Base-by-base conservation (phyloP, 2,797 vertebrate genomes). In the Anguilla anguilla region DNA sequence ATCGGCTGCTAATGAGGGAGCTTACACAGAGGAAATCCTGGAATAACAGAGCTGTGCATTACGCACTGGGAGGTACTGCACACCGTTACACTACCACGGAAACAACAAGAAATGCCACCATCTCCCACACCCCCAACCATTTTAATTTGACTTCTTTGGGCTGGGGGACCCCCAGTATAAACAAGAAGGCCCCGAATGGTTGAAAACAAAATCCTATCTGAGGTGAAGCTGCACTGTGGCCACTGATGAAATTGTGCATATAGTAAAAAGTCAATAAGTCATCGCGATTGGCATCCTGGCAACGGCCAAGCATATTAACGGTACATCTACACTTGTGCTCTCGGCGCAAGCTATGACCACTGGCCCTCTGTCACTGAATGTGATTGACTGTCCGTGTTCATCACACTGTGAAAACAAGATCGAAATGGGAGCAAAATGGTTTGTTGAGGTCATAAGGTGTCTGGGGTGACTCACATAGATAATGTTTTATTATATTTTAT, bases 1-100 rank as follows among this genome's bases (percentile, higher is more conserved):
- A 88, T 85, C 13, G 57, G 35, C 51, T 6, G 39, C 53, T 85
- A 85, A 85, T 85, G 83, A 88, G 82, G 74, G 55, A 43, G 61
- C 67, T 77, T 55, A 57, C n/a, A 35, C 31, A 72, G 39, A 67
- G 13, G 6, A 11, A n/a, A 15, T 64, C 87, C 83, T 57, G n/a
- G n/a, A 17, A 39, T 83, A 11, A 69, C 72, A 64, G 79, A n/a
- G 10, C 46, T n/a, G 22, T 82, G 43, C 7, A n/a, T n/a, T 46
- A 82, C 51, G 77, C 39, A 51, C 43, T 81, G 77, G 17, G 77
- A 81, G 39, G 39, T 49, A 25, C 77, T 49, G 77, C 11, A 49
- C 19, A 81, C 22, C 22, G 1, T 25, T 25, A 81, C 6, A 25
- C 19, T n/a, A 82, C 43, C 79, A 82, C 3, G 51, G 79, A 51